phyloP scores from a whole-genome alignment of 1,140 invertebrate genomes.

The Vollenhovia emeryi region DNA sequence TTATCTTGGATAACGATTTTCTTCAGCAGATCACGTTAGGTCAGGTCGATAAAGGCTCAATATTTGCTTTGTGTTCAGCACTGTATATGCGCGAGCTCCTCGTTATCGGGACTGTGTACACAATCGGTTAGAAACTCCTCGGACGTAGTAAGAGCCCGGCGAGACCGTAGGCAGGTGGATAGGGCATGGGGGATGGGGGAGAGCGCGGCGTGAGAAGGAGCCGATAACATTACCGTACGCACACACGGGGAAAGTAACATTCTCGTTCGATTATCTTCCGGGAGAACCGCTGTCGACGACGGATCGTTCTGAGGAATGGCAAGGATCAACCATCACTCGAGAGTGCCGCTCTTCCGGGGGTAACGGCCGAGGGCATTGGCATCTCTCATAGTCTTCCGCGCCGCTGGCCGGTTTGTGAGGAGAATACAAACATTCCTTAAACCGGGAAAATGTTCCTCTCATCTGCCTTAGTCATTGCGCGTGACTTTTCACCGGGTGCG shows the following conservation, averaged over 20 bases:
- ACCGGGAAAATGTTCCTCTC: conserved; percentile 19
- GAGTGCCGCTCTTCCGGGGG: neutral
- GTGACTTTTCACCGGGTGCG: neutral
- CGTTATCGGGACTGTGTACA: conserved; percentile 66
- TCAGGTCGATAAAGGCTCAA: conserved; percentile 61
- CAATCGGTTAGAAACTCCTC: conserved; percentile 64
- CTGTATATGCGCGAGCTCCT: conserved; percentile 49
- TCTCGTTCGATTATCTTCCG: conserved; percentile 51
- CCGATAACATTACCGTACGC: conserved; percentile 56
- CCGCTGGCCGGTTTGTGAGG: neutral
- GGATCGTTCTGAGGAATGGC: neutral
- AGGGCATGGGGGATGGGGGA: neutral
- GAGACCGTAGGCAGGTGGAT: neutral
- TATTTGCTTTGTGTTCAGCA: conserved; percentile 65
- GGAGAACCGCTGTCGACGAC: conserved; percentile 6
- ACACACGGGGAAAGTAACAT: conserved; percentile 47
- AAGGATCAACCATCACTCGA: conserved; percentile 1
- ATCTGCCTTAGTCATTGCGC: neutral
- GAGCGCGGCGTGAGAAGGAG: conserved; percentile 17
- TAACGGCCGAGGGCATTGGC: neutral
- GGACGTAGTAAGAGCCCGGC: conserved; percentile 28
- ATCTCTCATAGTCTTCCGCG: neutral
- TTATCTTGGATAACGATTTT: conserved; percentile 39
- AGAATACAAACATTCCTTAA: conserved; percentile 22
- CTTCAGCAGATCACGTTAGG: conserved; percentile 45